Evolutionary conservation across 1,140 invertebrate species (phyloP), one percentile per base, ranked within the genome.

Genomic region (Drosophila trapezifrons): DNA sequence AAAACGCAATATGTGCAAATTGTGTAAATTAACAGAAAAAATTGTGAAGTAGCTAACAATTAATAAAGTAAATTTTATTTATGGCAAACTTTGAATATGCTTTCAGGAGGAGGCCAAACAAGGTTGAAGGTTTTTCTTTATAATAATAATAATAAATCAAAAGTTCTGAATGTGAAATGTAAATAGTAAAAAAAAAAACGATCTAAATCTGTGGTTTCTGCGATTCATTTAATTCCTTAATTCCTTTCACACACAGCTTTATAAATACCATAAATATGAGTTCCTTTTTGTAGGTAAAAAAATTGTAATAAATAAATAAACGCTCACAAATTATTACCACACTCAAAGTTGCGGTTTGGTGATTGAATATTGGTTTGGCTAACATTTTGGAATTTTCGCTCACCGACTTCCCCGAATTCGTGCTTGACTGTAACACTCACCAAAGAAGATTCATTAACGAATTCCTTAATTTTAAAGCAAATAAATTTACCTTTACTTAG

Each of bases 21-120:
- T 78, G 43, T 78, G n/a, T 64, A 47, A 78, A 78, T 78, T 72
- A 49, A 57, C 40, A 78, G n/a, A 15, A 40, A 43, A 37, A 32
- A 37, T 22, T 22, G 38, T 52, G 27, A 47, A 55, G 25, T 58
- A 58, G 35, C 10, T 47, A 46, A 29, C n/a, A 40, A 40, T 58
- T 57, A 25, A 17, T 22, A 43, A 70, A 37, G 27, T 20, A 56
- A 57, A 46, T n/a, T 46, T 59, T 58, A 55, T 64, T 42, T 35
- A 29, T 20, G 40, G n/a, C 51, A 15, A 37, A 52, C 8, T 4
- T 20, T 43, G 2, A 22, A n/a, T 29, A 20, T 18, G 13, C 17
- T 15, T 18, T n/a, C 2, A 10, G 27, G 6, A 10, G 27, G 6
- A 7, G 49, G 49, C 29, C 13, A 35, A 18, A 49, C 8, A n/a